Evolutionary conservation across 1,140 invertebrate genomes (phyloP).

Genomic region (Pissodes strobi): DNA sequence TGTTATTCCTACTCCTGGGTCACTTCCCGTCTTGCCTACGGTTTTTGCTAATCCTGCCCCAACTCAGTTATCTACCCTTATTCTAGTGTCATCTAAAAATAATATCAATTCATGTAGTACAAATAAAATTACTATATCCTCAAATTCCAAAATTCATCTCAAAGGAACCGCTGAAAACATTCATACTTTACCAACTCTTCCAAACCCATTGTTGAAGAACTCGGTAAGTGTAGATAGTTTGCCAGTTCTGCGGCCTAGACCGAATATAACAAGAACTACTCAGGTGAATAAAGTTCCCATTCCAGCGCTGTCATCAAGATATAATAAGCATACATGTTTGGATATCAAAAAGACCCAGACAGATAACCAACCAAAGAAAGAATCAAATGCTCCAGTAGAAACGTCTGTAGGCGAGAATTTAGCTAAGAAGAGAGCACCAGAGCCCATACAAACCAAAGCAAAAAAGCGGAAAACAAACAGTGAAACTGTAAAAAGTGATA

Average conservation of each 20-base stretch:
- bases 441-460: background rate
- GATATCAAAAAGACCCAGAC: background rate
- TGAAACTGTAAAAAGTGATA: too few relatives aligned
- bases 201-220: too few relatives aligned
- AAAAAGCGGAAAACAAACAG: background rate
- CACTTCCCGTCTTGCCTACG: constrained; percentile 19
- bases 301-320: constrained; percentile 62
- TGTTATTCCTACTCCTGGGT: constrained; percentile 37
- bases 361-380: constrained; percentile 20
- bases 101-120: too few relatives aligned
- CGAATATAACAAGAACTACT: constrained; percentile 62
- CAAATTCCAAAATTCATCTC: background rate
- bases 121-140: background rate
- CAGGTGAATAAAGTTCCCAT: constrained; percentile 75
- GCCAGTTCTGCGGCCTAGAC: constrained; percentile 43
- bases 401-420: background rate
- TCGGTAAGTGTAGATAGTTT: background rate
- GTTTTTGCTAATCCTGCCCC: constrained; percentile 32
- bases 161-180: background rate
- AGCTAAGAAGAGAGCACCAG: background rate
- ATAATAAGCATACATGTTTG: constrained; percentile 35
- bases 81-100: constrained; percentile 28
- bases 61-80: constrained; percentile 18
- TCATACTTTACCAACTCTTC: background rate
- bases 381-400: background rate